phyloP scores from a whole-genome alignment of 2,113 vertebrate species.

The Leuciscus idus region DNA sequence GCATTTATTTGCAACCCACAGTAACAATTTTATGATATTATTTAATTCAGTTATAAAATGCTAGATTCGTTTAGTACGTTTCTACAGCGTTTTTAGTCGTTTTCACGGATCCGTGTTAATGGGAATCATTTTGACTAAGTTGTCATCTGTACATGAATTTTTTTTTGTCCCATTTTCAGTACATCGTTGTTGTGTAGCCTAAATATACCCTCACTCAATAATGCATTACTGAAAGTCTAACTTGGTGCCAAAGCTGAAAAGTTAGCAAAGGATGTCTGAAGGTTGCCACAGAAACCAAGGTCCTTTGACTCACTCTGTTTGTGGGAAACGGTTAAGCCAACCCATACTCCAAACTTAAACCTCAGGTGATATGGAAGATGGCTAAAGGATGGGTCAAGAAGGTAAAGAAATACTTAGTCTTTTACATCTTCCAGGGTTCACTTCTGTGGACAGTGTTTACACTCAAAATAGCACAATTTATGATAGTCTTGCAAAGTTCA shows the following conservation, averaged over 20 bases:
- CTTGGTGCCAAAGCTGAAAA: not conserved
- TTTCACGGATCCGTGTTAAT: too few species aligned
- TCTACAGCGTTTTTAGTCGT: not conserved
- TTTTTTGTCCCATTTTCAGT: too few species aligned
- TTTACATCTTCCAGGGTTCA: not conserved
- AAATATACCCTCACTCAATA: not conserved
- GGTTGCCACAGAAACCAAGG: slow-evolving; percentile 45
- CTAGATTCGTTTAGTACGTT: not conserved
- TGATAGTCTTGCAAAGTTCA: not conserved
- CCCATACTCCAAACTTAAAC: not conserved
- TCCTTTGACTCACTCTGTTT: not conserved
- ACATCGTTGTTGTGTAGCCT: too few species aligned
- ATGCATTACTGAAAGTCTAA: slow-evolving; percentile 24
- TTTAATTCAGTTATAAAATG: not conserved
- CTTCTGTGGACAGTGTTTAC: not conserved
- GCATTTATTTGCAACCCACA: not conserved
- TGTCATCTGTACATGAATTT: too few species aligned
- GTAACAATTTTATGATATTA: not conserved
- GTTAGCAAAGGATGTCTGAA: slow-evolving; percentile 10
- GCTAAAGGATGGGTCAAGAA: not conserved
- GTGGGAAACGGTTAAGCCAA: not conserved
- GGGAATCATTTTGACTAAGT: too few species aligned
- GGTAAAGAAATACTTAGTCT: not conserved
- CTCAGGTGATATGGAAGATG: not conserved
- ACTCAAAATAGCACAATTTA: not conserved